Conservation (phyloP, 2,113 vertebrate species). For the Murina feae region DNA sequence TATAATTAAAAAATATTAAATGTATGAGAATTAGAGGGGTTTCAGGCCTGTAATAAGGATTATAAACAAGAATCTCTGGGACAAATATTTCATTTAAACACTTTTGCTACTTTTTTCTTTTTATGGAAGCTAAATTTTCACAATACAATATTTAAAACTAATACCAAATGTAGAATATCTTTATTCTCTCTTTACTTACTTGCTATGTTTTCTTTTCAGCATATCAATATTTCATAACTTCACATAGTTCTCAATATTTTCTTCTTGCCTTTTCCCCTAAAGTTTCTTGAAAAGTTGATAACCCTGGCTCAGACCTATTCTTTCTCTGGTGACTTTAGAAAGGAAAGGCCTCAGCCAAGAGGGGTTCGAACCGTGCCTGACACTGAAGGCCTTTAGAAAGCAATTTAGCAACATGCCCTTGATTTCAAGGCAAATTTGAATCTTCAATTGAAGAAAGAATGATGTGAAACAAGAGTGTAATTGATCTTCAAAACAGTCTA, state of each 20-base stretch:
- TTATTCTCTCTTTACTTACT: background rate
- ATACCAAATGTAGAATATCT: background rate
- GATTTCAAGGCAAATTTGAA: background rate
- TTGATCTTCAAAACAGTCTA: background rate
- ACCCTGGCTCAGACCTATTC: background rate
- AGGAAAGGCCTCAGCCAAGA: background rate
- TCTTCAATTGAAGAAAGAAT: background rate
- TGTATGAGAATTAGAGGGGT: background rate
- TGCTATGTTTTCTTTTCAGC: background rate
- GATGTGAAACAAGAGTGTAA: background rate
- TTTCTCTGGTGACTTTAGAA: background rate
- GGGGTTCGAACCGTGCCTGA: background rate
- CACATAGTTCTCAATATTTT: background rate
- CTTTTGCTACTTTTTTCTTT: background rate
- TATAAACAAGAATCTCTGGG: background rate
- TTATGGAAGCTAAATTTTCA: background rate
- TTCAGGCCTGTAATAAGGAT: background rate
- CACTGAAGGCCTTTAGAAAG: background rate
- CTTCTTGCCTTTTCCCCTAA: background rate
- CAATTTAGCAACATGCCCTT: background rate
- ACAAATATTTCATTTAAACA: slow-evolving; percentile 16
- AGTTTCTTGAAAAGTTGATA: background rate
- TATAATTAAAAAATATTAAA: background rate
- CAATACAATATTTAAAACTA: background rate
- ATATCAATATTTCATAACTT: slow-evolving; percentile 31